phyloP scores from a whole-genome alignment of 2,888 invertebrate genomes.

The Pemphredon lugubris region DNA sequence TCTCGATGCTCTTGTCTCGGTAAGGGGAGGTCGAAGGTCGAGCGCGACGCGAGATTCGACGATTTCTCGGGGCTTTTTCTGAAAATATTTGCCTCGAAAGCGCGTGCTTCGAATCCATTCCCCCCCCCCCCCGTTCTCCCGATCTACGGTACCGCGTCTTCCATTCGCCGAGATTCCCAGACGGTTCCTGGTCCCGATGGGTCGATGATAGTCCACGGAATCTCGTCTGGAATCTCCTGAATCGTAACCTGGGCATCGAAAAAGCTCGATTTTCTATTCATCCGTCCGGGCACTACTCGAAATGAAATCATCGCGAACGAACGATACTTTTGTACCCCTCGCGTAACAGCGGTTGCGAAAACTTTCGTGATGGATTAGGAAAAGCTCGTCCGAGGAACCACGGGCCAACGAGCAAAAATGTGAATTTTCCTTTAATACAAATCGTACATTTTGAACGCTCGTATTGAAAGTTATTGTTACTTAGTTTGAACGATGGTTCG shows the following conservation, averaged over 20 bases:
- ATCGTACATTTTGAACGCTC: no score
- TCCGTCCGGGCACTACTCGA: no score
- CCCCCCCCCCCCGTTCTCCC: slow-evolving; percentile 19
- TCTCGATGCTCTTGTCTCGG: slow-evolving; percentile 45
- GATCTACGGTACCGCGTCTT: no score
- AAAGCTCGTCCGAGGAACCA: no score
- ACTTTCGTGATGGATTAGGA: no score
- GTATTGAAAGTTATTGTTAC: no score
- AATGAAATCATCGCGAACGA: neutral
- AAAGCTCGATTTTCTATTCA: slow-evolving; percentile 7
- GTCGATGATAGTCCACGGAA: slow-evolving; percentile 37
- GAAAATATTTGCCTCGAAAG: slow-evolving; percentile 30
- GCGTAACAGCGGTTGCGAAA: no score
- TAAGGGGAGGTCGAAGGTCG: slow-evolving; percentile 35
- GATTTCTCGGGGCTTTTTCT: slow-evolving; percentile 27
- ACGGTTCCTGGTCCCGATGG: slow-evolving; percentile 27
- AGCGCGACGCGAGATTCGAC: slow-evolving; percentile 5
- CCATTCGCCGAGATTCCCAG: slow-evolving; percentile 35
- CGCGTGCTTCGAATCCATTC: slow-evolving; percentile 35
- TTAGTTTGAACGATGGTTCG: no score
- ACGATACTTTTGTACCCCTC: no score
- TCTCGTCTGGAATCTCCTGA: slow-evolving; percentile 33
- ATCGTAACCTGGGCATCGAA: slow-evolving; percentile 15
- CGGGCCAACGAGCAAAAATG: no score
- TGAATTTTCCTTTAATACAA: no score